Conservation (phyloP, 2,113 vertebrate genomes). For the Carollia perspicillata region DNA sequence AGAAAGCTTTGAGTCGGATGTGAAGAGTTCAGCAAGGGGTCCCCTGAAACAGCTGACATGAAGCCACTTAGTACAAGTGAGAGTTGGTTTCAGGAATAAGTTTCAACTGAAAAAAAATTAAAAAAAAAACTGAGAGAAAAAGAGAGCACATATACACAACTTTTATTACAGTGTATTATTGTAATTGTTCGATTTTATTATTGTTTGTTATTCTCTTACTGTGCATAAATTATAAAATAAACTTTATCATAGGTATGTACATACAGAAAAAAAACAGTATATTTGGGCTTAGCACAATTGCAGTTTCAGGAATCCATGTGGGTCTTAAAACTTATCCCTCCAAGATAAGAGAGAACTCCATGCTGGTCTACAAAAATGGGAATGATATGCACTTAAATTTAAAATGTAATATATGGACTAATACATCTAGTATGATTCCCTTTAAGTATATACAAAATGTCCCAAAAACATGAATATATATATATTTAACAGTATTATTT, state of each 20-base stretch:
- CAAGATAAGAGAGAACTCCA: neutral
- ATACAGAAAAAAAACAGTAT: neutral
- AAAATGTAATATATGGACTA: neutral
- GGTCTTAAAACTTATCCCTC: neutral
- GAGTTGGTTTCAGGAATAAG: neutral
- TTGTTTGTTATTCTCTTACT: neutral
- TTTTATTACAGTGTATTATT: neutral
- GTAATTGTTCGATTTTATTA: neutral
- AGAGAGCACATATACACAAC: neutral
- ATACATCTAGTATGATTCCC: neutral
- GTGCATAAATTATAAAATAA: neutral
- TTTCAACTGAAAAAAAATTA: neutral
- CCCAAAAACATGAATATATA: neutral
- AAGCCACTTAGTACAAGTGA: neutral
- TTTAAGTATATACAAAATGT: neutral
- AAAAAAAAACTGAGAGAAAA: neutral
- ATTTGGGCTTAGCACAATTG: neutral
- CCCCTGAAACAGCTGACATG: neutral
- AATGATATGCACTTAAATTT: neutral
- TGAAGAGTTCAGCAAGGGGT: neutral
- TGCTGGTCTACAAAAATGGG: neutral
- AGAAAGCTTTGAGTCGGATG: neutral
- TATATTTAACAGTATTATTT: neutral
- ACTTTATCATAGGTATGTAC: neutral
- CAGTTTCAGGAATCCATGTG: neutral